Conservation (phyloP, 2,888 invertebrate genomes). For the Polyommatus iphigenia region DNA sequence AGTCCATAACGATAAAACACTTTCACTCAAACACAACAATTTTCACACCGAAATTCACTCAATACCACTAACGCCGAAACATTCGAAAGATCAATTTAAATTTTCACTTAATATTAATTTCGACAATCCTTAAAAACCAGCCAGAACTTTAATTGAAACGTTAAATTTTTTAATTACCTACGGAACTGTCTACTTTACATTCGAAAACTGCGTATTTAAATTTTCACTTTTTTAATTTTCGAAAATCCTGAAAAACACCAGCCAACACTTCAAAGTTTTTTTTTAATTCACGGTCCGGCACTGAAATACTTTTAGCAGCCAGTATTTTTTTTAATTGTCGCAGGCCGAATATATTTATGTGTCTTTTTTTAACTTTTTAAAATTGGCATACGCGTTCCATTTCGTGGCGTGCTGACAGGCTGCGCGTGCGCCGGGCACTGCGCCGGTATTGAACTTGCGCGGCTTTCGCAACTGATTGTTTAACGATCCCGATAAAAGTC, state of each 20-base stretch:
- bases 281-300: not conserved
- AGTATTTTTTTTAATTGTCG: not conserved
- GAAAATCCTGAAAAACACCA: not conserved
- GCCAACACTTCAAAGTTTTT: not conserved
- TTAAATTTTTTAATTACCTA: not conserved
- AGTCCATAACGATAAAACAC: conserved; percentile 38
- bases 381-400: conserved; percentile 39
- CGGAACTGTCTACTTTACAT: too few relatives aligned
- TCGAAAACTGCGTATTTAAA: not conserved
- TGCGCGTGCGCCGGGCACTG: conserved; percentile 70
- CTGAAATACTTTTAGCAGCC: not conserved
- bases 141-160: not conserved
- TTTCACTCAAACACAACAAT: conserved; percentile 38
- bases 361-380: conserved; percentile 8
- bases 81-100: not conserved
- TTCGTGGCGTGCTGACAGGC: conserved; percentile 61
- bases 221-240: not conserved
- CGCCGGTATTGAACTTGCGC: conserved; percentile 71
- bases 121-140: not conserved
- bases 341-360: not conserved
- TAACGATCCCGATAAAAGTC: conserved; percentile 41
- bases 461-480: conserved; percentile 59
- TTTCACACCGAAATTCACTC: conserved; percentile 31
- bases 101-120: not conserved
- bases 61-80: not conserved